A percentile compares a stretch with the other conserved stretches of the same genome.
Conservation (phyloP, 2,888 invertebrate species). For the Yponomeuta cagnagella region DNA sequence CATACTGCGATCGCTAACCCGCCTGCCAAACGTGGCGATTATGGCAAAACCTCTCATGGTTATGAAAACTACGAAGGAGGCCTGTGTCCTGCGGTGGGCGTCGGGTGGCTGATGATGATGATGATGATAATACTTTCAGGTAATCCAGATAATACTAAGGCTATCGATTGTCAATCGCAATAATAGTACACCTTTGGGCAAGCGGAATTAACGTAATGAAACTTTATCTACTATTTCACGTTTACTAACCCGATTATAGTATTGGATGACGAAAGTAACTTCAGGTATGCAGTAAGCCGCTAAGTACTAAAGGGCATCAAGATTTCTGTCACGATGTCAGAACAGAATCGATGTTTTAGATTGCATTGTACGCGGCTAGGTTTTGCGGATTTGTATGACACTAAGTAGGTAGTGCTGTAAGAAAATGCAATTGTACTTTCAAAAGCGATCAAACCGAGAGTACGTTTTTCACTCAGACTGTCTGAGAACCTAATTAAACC, state of each 20-base stretch:
- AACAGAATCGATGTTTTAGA: constrained; percentile 11
- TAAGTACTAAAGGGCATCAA: constrained; percentile 14
- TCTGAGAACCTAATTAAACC: not conserved
- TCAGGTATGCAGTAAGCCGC: not conserved
- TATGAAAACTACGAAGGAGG: too few relatives aligned
- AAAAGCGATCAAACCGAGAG: not conserved
- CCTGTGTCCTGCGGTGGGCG: too few relatives aligned
- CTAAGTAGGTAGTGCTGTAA: not conserved
- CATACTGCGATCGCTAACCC: too few relatives aligned
- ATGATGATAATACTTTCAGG: too few relatives aligned
- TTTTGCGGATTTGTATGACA: constrained; percentile 20
- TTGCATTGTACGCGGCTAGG: constrained; percentile 19
- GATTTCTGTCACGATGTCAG: constrained; percentile 10
- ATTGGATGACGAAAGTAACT: not conserved
- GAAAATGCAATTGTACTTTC: not conserved
- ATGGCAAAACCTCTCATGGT: too few relatives aligned
- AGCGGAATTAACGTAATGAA: constrained; percentile 4
- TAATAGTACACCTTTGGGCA: not conserved
- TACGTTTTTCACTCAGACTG: constrained; percentile 19
- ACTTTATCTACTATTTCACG: constrained; percentile 2
- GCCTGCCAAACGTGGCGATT: too few relatives aligned
- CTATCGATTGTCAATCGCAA: not conserved
- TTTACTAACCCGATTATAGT: constrained; percentile 4
- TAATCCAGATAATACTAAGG: not conserved
- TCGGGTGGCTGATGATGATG: too few relatives aligned